Evolutionary conservation across 1,140 invertebrate species (phyloP), one percentile per base, ranked within the genome.

Genomic region (Drosophila fuyamai): DNA sequence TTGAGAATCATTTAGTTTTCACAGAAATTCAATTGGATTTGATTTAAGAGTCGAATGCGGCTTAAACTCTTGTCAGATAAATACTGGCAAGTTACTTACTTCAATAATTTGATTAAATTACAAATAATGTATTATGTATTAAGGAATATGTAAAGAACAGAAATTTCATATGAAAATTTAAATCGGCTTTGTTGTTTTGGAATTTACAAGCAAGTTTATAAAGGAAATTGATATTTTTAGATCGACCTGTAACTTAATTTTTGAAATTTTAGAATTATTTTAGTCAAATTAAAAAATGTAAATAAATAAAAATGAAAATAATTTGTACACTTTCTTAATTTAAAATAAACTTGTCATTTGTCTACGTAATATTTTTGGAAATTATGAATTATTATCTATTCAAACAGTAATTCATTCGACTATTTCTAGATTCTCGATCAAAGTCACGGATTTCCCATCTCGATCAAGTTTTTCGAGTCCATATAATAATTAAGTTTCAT

Each of bases 1-100:
- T 59, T 41, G 38, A 43, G 40, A 60, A 60, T 43, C 55, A 43
- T 43, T 62, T 35, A 18, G 38, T 38, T 59, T 59, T 59, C 12
- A 41, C 35, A 58, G 14, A 58, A n/a, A 62, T 58, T 41, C 23
- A 10, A 32, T 43, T 59, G n/a, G 18, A 13, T 56, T 14, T 23
- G 51, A 62, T 58, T 40, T 58, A 62, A 57, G 36, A 14, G 5
- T 36, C 36, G 23, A 41, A 18, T 1, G 12, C 3, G 3, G 9
- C 38, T 41, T 14, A 12, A 41, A 29, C 8, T 8, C 18, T 23
- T 27, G 18, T 47, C 46, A 47, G 12, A 4, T 47, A 5, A 23
- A 27, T 27, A 48, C 18, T 12, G 46, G 23, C 23, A 47, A 27
- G 5, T 23, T 23, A 47, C 18, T 48, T 48, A n/a, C 23, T 48